These are phyloP conservation scores for Camponotus fellah DNA, from an alignment of 2,888 invertebrate genomes.

Conservation along the genomic window DNA sequence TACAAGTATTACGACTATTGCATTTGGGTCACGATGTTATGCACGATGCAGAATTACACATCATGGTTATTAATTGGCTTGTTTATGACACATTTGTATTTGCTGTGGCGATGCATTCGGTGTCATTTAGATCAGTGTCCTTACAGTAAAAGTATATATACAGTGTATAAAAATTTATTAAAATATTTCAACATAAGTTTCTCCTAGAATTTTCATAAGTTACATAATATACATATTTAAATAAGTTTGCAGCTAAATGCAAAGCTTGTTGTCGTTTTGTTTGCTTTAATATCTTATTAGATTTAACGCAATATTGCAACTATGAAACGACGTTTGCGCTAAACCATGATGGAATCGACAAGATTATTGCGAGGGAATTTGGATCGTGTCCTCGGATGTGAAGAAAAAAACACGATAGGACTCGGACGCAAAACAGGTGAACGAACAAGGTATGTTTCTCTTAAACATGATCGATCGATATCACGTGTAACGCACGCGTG, in stretches of 20 bases:
- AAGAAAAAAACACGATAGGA: neutral
- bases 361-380: neutral
- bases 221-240: neutral
- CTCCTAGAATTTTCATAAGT: neutral
- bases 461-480: constrained; percentile 39
- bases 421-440: neutral
- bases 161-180: neutral
- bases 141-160: neutral
- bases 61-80: neutral
- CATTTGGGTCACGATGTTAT: neutral
- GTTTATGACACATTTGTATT: neutral
- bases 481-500: constrained; percentile 47
- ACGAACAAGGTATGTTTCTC: constrained; percentile 17
- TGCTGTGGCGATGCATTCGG: neutral
- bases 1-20: neutral
- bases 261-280: neutral
- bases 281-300: neutral
- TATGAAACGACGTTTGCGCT: neutral
- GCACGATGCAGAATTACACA: neutral
- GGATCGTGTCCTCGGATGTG: constrained; percentile 6
- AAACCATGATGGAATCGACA: neutral
- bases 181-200: neutral
- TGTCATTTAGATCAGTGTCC: neutral
- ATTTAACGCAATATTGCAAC: neutral
- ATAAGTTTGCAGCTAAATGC: neutral